These are phyloP conservation scores for Ceriagrion tenellum DNA, from an alignment of 2,888 invertebrate genomes.

Conservation along the genomic window DNA sequence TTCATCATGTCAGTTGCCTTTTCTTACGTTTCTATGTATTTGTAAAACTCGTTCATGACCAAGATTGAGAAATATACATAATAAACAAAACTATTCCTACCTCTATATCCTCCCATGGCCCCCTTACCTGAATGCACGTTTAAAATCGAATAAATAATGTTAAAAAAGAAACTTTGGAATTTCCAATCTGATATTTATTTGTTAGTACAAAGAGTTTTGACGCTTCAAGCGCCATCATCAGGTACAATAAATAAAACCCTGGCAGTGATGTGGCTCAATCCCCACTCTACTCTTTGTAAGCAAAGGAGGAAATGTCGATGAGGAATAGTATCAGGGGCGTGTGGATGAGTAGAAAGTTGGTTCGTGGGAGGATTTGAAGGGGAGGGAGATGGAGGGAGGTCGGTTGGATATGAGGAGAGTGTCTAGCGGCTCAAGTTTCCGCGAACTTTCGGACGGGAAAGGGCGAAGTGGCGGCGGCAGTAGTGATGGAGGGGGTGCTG, in stretches of 20 bases:
- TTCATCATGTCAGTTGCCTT: too few species aligned
- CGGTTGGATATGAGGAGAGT: neutral
- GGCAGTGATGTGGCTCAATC: neutral
- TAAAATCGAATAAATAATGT: too few species aligned
- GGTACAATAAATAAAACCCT: neutral
- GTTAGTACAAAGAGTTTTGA: too few species aligned
- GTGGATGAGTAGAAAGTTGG: neutral
- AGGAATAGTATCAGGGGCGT: neutral
- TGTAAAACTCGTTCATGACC: too few species aligned
- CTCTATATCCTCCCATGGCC: neutral
- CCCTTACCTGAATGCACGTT: too few species aligned
- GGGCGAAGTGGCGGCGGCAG: neutral
- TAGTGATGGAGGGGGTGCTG: neutral
- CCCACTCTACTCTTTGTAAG: neutral
- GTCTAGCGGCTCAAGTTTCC: neutral
- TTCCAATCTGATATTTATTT: too few species aligned
- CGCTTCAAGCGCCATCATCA: too few species aligned
- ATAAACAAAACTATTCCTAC: too few species aligned
- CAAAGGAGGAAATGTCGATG: neutral
- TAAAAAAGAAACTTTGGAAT: too few species aligned
- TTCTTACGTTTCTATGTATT: too few species aligned
- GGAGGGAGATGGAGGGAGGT: neutral
- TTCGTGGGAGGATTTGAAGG: neutral
- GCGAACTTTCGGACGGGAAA: neutral
- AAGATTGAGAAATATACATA: too few species aligned